Evolutionary conservation across 2,113 vertebrate genomes (phyloP).

Genomic region (Trochalopteron elliotii): DNA sequence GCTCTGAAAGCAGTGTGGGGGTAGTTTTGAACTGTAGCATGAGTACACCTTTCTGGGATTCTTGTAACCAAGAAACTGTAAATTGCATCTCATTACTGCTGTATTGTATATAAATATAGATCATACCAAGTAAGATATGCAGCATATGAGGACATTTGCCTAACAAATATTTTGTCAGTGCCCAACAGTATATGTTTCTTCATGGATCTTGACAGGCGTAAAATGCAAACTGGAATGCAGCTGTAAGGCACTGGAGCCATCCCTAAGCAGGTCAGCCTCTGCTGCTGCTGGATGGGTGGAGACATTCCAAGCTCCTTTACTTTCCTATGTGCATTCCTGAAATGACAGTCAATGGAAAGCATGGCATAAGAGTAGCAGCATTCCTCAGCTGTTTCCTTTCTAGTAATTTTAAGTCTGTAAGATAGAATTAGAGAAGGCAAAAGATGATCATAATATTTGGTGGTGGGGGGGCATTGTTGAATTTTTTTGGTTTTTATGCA

Average conservation of each 20-base stretch:
- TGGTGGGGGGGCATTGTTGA: neutral
- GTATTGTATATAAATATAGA: neutral
- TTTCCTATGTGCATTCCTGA: slow-evolving; percentile 81
- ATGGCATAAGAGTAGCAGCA: slow-evolving; percentile 79
- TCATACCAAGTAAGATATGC: neutral
- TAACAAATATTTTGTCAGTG: neutral
- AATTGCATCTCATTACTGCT: neutral
- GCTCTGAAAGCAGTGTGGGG: neutral
- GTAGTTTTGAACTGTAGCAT: neutral
- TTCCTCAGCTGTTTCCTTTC: slow-evolving; percentile 89
- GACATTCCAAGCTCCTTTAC: slow-evolving; percentile 82
- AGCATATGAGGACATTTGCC: neutral
- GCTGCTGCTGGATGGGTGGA: slow-evolving; percentile 73
- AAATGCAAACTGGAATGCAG: slow-evolving; percentile 43
- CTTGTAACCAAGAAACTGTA: neutral
- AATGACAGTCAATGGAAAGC: slow-evolving; percentile 85
- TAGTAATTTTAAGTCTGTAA: slow-evolving; percentile 48
- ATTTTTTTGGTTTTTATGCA: neutral
- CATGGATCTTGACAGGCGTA: neutral
- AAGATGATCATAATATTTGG: neutral
- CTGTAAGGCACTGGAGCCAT: neutral
- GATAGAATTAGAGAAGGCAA: neutral
- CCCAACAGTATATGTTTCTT: slow-evolving; percentile 13
- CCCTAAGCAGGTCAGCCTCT: slow-evolving; percentile 26
- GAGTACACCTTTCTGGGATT: neutral